These are phyloP conservation scores for Idaea dimidiata DNA, from an alignment of 2,888 invertebrate species.

Conservation along the genomic window DNA sequence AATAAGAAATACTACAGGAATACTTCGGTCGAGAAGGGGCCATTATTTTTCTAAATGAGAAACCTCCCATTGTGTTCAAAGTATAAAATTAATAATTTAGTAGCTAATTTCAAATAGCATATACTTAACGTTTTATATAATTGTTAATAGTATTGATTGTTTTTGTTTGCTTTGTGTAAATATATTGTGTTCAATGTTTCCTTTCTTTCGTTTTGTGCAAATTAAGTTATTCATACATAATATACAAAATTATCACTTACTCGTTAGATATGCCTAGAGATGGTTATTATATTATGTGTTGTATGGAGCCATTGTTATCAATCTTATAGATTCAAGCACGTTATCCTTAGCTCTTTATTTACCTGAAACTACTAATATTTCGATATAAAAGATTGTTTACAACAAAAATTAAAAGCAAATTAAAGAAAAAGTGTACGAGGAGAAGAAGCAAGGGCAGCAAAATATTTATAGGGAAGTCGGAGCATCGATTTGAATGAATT, in stretches of 20 bases:
- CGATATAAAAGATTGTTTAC: background rate
- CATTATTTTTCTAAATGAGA: slow-evolving; percentile 2
- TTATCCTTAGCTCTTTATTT: too few relatives aligned
- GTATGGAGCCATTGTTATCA: too few relatives aligned
- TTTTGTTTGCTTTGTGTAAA: too few relatives aligned
- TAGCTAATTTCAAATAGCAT: background rate
- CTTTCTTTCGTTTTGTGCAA: too few relatives aligned
- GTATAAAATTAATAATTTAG: background rate
- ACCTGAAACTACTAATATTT: background rate
- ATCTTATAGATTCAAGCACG: too few relatives aligned
- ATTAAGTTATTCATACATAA: too few relatives aligned
- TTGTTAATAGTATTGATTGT: too few relatives aligned
- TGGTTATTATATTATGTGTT: too few relatives aligned
- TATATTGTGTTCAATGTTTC: too few relatives aligned
- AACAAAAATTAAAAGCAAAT: background rate
- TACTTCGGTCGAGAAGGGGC: background rate
- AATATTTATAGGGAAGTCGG: slow-evolving; percentile 36
- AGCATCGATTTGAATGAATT: slow-evolving; percentile 63
- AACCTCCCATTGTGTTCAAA: background rate
- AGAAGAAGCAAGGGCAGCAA: slow-evolving; percentile 28
- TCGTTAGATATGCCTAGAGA: too few relatives aligned
- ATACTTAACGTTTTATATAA: too few relatives aligned
- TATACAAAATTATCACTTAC: too few relatives aligned
- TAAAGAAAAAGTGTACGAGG: slow-evolving; percentile 5
- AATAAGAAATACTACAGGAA: slow-evolving; percentile 20